Evolutionary conservation across 2,797 vertebrate genomes (phyloP).

Genomic region (Pseudochaenichthys georgianus): DNA sequence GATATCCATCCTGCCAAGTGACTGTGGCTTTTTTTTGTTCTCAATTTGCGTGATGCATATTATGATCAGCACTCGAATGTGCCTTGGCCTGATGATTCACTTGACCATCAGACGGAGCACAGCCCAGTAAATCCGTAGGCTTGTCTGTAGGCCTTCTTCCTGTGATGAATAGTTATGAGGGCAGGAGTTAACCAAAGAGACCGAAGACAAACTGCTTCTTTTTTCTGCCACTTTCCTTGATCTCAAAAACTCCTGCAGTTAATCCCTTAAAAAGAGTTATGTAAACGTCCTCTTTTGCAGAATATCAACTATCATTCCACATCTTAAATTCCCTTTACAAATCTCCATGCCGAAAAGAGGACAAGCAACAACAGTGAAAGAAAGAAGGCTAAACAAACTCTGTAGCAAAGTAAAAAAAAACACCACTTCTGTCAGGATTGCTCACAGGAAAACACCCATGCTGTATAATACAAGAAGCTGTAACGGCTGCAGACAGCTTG

Average conservation of each 20-base stretch:
- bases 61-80: conserved; percentile 36
- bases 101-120: conserved; percentile 45
- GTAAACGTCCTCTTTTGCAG: conserved; percentile 30
- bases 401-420: conserved; percentile 20
- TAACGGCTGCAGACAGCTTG: conserved; percentile 37
- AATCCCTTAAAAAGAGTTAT: conserved; percentile 21
- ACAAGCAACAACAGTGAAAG: conserved; percentile 18
- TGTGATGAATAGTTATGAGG: conserved; percentile 65
- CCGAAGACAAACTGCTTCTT: neutral
- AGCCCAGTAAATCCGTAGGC: conserved; percentile 36
- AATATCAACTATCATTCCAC: conserved; percentile 11
- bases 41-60: conserved; percentile 47
- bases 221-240: conserved; percentile 20
- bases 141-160: conserved; percentile 38
- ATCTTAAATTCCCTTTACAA: conserved; percentile 35
- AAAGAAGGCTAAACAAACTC: conserved; percentile 3
- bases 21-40: conserved; percentile 42
- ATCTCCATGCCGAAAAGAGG: conserved; percentile 26
- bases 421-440: neutral
- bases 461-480: conserved; percentile 6
- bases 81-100: conserved; percentile 55
- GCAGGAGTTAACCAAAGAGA: conserved; percentile 55
- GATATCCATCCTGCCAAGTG: conserved; percentile 26
- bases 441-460: conserved; percentile 14
- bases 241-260: conserved; percentile 15